phyloP scores from a whole-genome alignment of 2,113 vertebrate species.

The Myocastor coypus region DNA sequence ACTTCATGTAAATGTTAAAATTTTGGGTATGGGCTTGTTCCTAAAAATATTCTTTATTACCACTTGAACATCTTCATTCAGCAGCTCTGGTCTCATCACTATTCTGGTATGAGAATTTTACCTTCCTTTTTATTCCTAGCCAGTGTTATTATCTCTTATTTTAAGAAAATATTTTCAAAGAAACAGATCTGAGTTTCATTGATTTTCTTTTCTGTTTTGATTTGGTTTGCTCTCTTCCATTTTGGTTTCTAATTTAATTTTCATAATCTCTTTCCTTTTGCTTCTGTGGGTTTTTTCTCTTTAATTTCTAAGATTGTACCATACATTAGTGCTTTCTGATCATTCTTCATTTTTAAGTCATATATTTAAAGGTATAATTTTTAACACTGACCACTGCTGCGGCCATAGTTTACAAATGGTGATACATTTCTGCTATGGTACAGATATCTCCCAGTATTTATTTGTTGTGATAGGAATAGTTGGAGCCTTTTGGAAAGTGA shows the following conservation, averaged over 20 bases:
- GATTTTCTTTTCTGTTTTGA: no score
- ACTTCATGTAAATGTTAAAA: not conserved
- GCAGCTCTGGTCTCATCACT: not conserved
- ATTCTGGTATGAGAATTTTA: not conserved
- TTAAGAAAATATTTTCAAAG: no score
- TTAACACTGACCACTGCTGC: not conserved
- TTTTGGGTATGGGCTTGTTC: not conserved
- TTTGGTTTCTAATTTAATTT: not conserved
- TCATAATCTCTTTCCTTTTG: no score
- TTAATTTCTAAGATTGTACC: not conserved
- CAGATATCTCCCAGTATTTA: not conserved
- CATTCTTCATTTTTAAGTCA: not conserved
- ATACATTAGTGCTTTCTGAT: not conserved
- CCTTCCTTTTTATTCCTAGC: not conserved
- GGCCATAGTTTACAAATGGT: not conserved
- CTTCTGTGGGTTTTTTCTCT: not conserved
- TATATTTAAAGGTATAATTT: not conserved
- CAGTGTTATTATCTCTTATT: no score
- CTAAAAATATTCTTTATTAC: not conserved
- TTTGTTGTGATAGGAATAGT: not conserved
- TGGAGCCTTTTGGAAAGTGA: no score
- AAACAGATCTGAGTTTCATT: not conserved
- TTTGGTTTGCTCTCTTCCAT: no score
- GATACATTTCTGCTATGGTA: not conserved
- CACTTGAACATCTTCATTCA: not conserved